Base-by-base conservation (phyloP, 1,140 invertebrate genomes). In the Planococcus citri region DNA sequence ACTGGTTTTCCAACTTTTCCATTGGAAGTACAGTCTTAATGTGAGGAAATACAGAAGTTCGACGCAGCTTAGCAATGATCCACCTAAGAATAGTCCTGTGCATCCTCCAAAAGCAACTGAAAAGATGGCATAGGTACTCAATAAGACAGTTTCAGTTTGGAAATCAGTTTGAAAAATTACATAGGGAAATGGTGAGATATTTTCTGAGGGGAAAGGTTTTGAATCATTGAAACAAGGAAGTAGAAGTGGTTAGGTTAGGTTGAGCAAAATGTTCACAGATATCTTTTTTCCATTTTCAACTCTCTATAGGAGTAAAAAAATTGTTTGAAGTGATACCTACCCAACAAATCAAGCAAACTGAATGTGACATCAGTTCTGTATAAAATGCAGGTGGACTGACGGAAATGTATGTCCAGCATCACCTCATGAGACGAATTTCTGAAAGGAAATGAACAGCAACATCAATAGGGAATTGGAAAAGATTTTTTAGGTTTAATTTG, bases 1-100 rank as follows among this genome's bases (percentile, higher is more conserved):
- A 20, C 12, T 51, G n/a, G 10, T 51, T 24, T 17, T 2, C 60
- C 21, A 64, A 25, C 24, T n/a, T 0, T 51, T 69, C 70, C 61
- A 71, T 64, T 71, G 68, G 24, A 70, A 70, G 72, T 72, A 73
- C 10, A 74, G 68, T 58, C 75, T 68, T 27, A 75, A 72, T 10
- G 75, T 76, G 10, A 74, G 68, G 60, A 73, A 76, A 69, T 77
- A 77, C 38, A 88, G 77, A 8, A 89, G 78, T 76, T 90, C 88
- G 0, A 89, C 84, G 0, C 84, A 86, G 0, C 86, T 87, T 0
- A 90, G 76, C 27, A 90, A 75, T 20, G 86, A 88, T 76, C 88
- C 90, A 0, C 88, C 88, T 0, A 90, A 76, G 76, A 90, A 90
- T 1, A 89, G 79, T 9, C 88, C 87, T 8, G 87, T 87, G 69